These are phyloP conservation scores for Ariolimax columbianus DNA, from an alignment of 2,888 invertebrate genomes.

Conservation along the genomic window DNA sequence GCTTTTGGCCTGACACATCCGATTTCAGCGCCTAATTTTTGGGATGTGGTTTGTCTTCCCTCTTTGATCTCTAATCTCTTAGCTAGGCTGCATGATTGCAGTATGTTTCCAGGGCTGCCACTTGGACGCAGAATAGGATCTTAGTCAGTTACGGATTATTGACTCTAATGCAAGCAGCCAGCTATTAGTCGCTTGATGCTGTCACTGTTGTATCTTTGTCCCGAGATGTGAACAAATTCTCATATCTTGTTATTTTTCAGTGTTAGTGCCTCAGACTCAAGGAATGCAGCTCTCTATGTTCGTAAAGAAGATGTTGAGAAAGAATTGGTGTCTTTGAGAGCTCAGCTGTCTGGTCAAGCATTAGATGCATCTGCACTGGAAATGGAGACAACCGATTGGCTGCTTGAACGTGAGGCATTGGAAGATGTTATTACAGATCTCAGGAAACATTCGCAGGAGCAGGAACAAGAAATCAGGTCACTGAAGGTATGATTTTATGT, in stretches of 20 bases:
- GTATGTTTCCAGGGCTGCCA: too few relatives aligned
- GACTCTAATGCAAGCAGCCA: too few relatives aligned
- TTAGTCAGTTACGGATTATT: too few relatives aligned
- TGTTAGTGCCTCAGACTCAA: background rate
- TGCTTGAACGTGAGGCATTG: slow-evolving; percentile 74
- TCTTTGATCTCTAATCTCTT: too few relatives aligned
- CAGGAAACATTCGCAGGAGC: slow-evolving; percentile 63
- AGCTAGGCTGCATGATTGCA: too few relatives aligned
- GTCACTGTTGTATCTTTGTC: too few relatives aligned
- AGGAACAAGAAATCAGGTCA: slow-evolving; percentile 30
- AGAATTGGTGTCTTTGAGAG: slow-evolving; percentile 58
- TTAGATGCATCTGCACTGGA: slow-evolving; percentile 71
- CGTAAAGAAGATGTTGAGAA: slow-evolving; percentile 57
- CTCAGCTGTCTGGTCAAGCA: slow-evolving; percentile 64
- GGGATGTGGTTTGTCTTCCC: too few relatives aligned
- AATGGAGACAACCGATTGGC: slow-evolving; percentile 71
- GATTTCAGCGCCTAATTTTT: too few relatives aligned
- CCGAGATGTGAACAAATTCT: too few relatives aligned
- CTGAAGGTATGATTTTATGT: slow-evolving; percentile 28
- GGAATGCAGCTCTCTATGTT: slow-evolving; percentile 26
- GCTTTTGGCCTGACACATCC: too few relatives aligned
- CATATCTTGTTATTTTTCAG: background rate
- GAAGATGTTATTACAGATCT: slow-evolving; percentile 72
- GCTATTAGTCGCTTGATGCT: too few relatives aligned
- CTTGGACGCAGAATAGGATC: too few relatives aligned